phyloP scores from a whole-genome alignment of 2,797 vertebrate genomes.

The Coracias cyanogaster region DNA sequence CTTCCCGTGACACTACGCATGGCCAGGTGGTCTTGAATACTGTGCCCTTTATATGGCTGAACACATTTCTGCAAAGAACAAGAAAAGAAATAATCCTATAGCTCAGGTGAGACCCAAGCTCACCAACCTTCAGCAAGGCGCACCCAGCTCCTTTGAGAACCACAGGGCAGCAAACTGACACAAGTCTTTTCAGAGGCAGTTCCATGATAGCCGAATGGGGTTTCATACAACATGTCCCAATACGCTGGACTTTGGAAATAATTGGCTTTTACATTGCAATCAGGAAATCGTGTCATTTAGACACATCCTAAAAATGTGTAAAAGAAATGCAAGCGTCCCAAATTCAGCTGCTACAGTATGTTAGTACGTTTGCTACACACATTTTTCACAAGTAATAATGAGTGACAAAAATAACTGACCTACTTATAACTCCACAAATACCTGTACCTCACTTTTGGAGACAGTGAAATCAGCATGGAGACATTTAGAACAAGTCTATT shows the following conservation, averaged over 20 bases:
- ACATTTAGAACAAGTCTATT: constrained; percentile 70
- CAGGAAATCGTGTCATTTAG: neutral
- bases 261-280: neutral
- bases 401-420: constrained; percentile 84
- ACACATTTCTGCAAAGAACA: neutral
- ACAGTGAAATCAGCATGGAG: constrained; percentile 68
- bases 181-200: neutral
- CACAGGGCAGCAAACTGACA: neutral
- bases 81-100: neutral
- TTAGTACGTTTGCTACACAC: constrained; percentile 69
- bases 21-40: neutral
- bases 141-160: neutral
- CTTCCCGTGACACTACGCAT: rapidly evolving
- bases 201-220: neutral
- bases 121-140: neutral
- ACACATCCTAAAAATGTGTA: neutral
- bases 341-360: constrained; percentile 61
- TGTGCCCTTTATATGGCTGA: neutral
- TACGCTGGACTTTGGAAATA: neutral
- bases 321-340: constrained; percentile 20
- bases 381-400: constrained; percentile 82
- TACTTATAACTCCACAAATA: constrained; percentile 81
- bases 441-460: constrained; percentile 73
- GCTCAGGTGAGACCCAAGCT: neutral
- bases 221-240: neutral